These are phyloP conservation scores for Diacarnus erythraeanus DNA, from an alignment of 37 sponge, comb jelly and placozoan genomes.

Conservation along the genomic window DNA sequence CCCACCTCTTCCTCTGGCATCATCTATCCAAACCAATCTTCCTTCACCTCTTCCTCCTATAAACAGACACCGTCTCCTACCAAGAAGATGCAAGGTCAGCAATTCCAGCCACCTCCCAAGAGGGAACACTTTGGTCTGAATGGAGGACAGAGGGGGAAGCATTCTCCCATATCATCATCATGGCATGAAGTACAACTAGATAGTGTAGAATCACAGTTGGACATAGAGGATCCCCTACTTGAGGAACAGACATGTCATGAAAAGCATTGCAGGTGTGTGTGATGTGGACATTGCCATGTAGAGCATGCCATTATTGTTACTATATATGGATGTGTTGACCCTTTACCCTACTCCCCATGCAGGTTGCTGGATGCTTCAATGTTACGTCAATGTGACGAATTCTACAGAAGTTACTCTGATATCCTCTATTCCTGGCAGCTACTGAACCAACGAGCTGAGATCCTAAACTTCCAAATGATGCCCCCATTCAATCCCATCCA, in stretches of 20 bases:
- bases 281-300: too few relatives aligned
- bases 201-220: neutral
- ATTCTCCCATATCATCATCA: slow-evolving; percentile 25
- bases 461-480: slow-evolving; percentile 46
- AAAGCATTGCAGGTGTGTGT: slow-evolving; percentile 23
- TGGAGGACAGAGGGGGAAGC: neutral
- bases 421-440: slow-evolving; percentile 75
- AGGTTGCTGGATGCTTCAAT: slow-evolving; percentile 60
- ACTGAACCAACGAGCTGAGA: slow-evolving; percentile 71
- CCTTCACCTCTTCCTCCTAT: neutral
- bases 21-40: neutral
- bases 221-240: slow-evolving; percentile 1
- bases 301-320: too few relatives aligned
- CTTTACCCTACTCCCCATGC: neutral
- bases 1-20: neutral
- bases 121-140: neutral
- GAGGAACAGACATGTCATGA: slow-evolving; percentile 32
- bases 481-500: neutral
- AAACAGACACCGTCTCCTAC: neutral
- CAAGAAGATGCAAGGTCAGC: neutral
- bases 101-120: neutral
- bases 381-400: slow-evolving; percentile 64
- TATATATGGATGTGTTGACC: too few relatives aligned
- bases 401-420: slow-evolving; percentile 68
- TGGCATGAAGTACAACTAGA: slow-evolving; percentile 37